Base-by-base conservation (phyloP, 2,113 vertebrate species). In the Mormyrus iriodes region DNA sequence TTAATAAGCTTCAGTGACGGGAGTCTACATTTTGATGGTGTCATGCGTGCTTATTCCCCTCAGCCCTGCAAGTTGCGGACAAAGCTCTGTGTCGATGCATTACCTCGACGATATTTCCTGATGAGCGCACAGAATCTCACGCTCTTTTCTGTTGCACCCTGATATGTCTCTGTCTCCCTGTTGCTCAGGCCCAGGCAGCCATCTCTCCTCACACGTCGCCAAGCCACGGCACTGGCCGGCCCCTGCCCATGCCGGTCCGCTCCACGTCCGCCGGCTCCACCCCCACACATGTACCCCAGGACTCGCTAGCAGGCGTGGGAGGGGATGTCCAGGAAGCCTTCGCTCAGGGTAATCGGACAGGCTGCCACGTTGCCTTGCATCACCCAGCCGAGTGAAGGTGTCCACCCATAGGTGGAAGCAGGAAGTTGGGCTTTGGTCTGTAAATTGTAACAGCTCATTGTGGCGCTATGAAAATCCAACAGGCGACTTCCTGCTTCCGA, bases 271-370 rank as follows among this genome's bases (percentile, higher is more conserved):
- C 95, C 0, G 96, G 97, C 76, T 96, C 97, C 27, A 95, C 95
- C 1, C 97, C 98, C 0, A 97, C 97, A 0, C 97, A 98, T 24
- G 93, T 87, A 4, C 95, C 96, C 0, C 98, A 96, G 93, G 98
- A 99, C 91, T 92, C 97, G 0, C 94, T 98, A 0, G 92, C 96
- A 0, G 97, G 96, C 0, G 95, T 97, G 0, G 97, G 97, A 0
- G 97, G 96, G 0, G 98, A 99, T 0, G 92, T 97, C 27, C 98
- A 97, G 61, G 97, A 99, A 91, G 96, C 98, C 2, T 98, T 98
- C n/a, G 94, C 97, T 2, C 97, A 97, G 94, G 98, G 98, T 99
- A 91, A 94, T 90, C 58, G 2, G 8, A 24, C 21, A 10, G 0
- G 24, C 55, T 9, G 24, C 58, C 24, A 2, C 1, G 5, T 42